Evolutionary conservation across 2,797 vertebrate species (phyloP).

Genomic region (Knipowitschia caucasica): DNA sequence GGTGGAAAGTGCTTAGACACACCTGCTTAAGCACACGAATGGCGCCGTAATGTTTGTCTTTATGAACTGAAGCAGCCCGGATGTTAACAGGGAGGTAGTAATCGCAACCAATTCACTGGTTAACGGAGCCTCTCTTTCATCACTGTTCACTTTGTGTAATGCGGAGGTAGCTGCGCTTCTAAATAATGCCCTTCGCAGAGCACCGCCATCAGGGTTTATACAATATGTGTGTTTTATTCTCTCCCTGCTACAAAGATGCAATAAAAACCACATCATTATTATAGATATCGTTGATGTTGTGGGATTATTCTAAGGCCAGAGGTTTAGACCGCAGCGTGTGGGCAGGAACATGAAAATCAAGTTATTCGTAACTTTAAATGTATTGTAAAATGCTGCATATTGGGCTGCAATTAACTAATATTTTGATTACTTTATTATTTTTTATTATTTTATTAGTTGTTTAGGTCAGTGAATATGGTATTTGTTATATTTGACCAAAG

Average conservation of each 20-base stretch:
- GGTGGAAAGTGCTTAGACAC: constrained; percentile 15
- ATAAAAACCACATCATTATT: constrained; percentile 6
- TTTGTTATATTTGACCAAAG: no score
- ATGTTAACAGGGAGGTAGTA: constrained; percentile 47
- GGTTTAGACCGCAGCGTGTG: constrained; percentile 1
- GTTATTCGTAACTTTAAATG: not conserved
- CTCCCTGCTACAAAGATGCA: constrained; percentile 4
- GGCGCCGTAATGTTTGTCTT: constrained; percentile 13
- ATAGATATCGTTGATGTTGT: constrained; percentile 10
- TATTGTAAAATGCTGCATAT: not conserved
- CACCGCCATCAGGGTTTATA: constrained; percentile 11
- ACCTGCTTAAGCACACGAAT: constrained; percentile 21
- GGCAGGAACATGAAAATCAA: not conserved
- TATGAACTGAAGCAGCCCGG: constrained; percentile 26
- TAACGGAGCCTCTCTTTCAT: constrained; percentile 63
- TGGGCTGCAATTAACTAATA: no score
- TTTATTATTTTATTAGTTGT: not conserved
- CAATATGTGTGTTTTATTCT: constrained; percentile 16
- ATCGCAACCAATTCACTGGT: constrained; percentile 49
- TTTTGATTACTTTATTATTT: not conserved
- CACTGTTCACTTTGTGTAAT: constrained; percentile 16
- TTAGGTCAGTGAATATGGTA: not conserved
- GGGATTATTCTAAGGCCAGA: not conserved
- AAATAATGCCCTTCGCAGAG: constrained; percentile 15
- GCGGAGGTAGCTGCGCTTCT: constrained; percentile 15